Conservation (phyloP, 2,797 vertebrate species). For the Pipistrellus kuhlii region DNA sequence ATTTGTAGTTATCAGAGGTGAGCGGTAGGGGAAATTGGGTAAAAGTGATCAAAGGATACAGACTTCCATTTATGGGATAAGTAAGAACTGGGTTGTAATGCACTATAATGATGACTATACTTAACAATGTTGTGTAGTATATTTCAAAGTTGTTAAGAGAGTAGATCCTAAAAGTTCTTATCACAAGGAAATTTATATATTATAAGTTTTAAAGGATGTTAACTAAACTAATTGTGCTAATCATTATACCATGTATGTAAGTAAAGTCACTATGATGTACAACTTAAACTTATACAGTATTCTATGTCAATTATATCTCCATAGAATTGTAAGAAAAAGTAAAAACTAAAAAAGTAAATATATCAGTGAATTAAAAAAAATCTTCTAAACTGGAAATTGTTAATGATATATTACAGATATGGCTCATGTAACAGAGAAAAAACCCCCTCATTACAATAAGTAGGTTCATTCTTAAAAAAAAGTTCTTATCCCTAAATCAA, state of each 20-base stretch:
- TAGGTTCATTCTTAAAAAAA: constrained; percentile 7
- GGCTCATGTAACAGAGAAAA: not conserved
- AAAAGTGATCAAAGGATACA: not conserved
- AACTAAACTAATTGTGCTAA: not conserved
- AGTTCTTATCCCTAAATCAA: not conserved
- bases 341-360: not conserved
- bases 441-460: not conserved
- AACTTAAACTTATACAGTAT: not conserved
- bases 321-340: not conserved
- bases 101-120: not conserved
- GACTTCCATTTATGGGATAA: not conserved
- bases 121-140: not conserved
- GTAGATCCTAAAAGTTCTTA: not conserved
- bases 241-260: not conserved
- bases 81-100: not conserved
- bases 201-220: not conserved
- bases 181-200: not conserved
- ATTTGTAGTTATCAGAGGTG: not conserved
- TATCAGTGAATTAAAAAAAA: not conserved
- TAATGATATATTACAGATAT: not conserved
- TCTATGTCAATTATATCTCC: not conserved
- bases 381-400: constrained; percentile 4
- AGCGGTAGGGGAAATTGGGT: not conserved
- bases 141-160: not conserved
- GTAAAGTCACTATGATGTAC: not conserved